These are phyloP conservation scores for Saccopteryx leptura DNA, from an alignment of 2,113 vertebrate genomes.

Conservation along the genomic window DNA sequence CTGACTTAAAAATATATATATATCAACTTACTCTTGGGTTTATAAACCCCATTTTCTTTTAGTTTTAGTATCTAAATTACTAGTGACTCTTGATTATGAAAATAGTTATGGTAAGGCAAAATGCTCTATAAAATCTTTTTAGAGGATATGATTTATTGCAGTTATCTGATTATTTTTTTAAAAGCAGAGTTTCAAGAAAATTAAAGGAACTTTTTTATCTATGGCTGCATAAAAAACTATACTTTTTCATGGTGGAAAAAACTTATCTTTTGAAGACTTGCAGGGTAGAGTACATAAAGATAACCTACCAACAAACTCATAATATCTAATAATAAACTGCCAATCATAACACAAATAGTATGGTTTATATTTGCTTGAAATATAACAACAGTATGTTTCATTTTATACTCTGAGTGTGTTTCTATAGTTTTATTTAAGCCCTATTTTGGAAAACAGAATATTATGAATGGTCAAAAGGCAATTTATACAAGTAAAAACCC, in stretches of 20 bases:
- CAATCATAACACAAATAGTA: conserved; percentile 38
- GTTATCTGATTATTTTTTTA: conserved; percentile 57
- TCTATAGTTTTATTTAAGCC: conserved; percentile 47
- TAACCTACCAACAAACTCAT: conserved; percentile 31
- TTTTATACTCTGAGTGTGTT: background rate
- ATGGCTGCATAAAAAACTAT: background rate
- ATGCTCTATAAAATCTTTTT: conserved; percentile 50
- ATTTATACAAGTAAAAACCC: conserved; percentile 27
- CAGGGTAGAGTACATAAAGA: conserved; percentile 8
- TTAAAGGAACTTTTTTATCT: conserved; percentile 26
- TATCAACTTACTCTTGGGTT: conserved; percentile 1
- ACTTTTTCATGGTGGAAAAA: conserved; percentile 49
- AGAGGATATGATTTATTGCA: conserved; percentile 21
- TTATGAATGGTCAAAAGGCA: background rate
- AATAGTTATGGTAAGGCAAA: conserved; percentile 35
- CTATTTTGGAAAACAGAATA: conserved; percentile 54
- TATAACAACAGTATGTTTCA: conserved; percentile 18
- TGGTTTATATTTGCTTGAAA: conserved; percentile 1
- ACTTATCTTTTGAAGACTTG: background rate
- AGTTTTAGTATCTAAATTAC: conserved; percentile 29
- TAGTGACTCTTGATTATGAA: conserved; percentile 36
- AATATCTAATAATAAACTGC: conserved; percentile 19
- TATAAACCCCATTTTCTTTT: conserved; percentile 17
- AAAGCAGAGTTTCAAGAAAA: conserved; percentile 6
- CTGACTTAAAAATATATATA: background rate